These are phyloP conservation scores for Eubucco bourcierii DNA, from an alignment of 2,113 vertebrate genomes.

Conservation along the genomic window DNA sequence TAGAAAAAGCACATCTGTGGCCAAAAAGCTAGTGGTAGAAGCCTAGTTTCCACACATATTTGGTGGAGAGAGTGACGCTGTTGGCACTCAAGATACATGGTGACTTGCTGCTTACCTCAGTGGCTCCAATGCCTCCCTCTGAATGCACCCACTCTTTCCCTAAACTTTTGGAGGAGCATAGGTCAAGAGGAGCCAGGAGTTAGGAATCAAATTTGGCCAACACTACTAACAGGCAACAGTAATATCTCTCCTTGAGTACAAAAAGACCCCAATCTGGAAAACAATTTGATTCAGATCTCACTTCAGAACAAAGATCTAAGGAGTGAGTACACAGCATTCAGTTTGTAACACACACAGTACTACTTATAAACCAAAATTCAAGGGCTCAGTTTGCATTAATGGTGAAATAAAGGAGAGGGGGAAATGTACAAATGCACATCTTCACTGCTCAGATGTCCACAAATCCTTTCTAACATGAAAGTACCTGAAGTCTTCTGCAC, in stretches of 20 bases:
- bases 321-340: background rate
- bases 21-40: background rate
- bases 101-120: background rate
- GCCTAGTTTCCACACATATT: background rate
- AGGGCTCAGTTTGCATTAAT: background rate
- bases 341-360: background rate
- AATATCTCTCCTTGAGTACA: fast-evolving
- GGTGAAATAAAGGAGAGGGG: background rate
- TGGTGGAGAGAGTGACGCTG: background rate
- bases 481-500: background rate
- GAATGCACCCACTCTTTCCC: background rate
- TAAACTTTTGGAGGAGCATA: background rate
- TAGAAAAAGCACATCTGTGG: background rate
- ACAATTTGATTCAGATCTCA: background rate
- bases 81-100: fast-evolving
- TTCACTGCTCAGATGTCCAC: background rate
- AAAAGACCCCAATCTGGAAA: background rate
- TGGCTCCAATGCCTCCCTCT: background rate
- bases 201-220: background rate
- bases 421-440: background rate
- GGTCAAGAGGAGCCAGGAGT: too few species aligned
- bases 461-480: background rate
- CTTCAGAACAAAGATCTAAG: background rate
- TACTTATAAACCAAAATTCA: background rate
- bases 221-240: background rate